phyloP scores from a whole-genome alignment of 1,140 invertebrate genomes.

The Coelopa frigida region DNA sequence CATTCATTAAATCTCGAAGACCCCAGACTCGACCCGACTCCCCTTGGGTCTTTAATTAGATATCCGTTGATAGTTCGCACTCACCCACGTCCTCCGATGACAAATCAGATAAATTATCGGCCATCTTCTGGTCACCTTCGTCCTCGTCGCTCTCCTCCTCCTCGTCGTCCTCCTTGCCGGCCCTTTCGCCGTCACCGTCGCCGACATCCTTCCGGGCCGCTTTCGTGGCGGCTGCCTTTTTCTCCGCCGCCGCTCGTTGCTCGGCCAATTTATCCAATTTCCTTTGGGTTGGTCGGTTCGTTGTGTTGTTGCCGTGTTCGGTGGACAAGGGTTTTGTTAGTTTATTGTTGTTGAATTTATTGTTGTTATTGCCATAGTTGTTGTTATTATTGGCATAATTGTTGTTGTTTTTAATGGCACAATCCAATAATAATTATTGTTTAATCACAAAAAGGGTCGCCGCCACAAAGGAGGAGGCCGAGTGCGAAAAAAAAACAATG shows the following conservation, averaged over 20 bases:
- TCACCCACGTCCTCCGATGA: constrained; percentile 35
- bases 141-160: constrained; percentile 8
- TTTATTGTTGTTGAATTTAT: neutral
- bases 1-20: too few relatives aligned
- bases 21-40: too few relatives aligned
- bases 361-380: neutral
- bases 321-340: neutral
- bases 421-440: constrained; percentile 15
- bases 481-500: neutral
- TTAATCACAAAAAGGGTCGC: constrained; percentile 1
- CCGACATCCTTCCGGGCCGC: neutral
- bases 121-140: too few relatives aligned
- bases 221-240: constrained; percentile 5
- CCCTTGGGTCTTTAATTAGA: constrained; percentile 9
- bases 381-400: constrained; percentile 5
- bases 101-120: constrained; percentile 14
- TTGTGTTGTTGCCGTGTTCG: constrained; percentile 3
- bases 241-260: neutral
- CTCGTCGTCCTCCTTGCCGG: constrained; percentile 17
- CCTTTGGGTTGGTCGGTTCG: constrained; percentile 4
- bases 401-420: constrained; percentile 9
- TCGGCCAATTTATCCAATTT: constrained; percentile 11
- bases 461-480: neutral
- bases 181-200: constrained; percentile 15
- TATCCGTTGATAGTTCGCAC: constrained; percentile 11